Evolutionary conservation across 2,113 vertebrate genomes (phyloP), one percentile per base, ranked within the genome.

Genomic region (Dromiciops gliroides): DNA sequence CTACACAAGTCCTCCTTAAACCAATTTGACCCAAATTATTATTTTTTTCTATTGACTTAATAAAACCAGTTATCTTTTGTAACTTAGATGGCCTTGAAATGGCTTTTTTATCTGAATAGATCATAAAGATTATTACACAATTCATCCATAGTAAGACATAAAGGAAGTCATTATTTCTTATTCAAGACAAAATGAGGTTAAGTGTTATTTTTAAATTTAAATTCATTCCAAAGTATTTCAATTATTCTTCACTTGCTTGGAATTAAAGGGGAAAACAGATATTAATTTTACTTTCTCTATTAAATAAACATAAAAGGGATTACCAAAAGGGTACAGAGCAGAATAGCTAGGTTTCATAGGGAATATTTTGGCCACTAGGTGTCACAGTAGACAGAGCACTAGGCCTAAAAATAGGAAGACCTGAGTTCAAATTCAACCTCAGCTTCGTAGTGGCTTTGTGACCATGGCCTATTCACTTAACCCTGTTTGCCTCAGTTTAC

Each of bases 191-290:
- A 91, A 0, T 47, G 48, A 89, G 19, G 48, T 48, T 48, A n/a
- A 50, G 9, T 90, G 6, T 12, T 51, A 94, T 56, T 91, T 93
- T 67, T 89, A 92, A 50, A 60, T 24, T 50, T 5, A 89, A 91
- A 90, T 83, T 47, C 92, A 95, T 67, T 47, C 91, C 56, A 92
- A 47, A 90, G 25, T 0, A 93, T 75, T 90, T 91, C 26, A 56
- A 92, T 94, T 93, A 44, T 60, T 88, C 23, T 48, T 37, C 11
- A 0, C 1, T 95, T 89, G 92, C 0, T 91, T 26, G 89, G 25
- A 22, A 95, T 75, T 16, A n/a, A 75, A 75, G 37, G 37, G 1
- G 60, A 52, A 89, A 91, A 51, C 8, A 26, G 8, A 50, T 93
- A 6, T 48, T 92, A 22, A n/a, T 19, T 94, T 53, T 48, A 67